phyloP scores from a whole-genome alignment of 2,113 vertebrate species.

The Phrynosoma blainvillii region DNA sequence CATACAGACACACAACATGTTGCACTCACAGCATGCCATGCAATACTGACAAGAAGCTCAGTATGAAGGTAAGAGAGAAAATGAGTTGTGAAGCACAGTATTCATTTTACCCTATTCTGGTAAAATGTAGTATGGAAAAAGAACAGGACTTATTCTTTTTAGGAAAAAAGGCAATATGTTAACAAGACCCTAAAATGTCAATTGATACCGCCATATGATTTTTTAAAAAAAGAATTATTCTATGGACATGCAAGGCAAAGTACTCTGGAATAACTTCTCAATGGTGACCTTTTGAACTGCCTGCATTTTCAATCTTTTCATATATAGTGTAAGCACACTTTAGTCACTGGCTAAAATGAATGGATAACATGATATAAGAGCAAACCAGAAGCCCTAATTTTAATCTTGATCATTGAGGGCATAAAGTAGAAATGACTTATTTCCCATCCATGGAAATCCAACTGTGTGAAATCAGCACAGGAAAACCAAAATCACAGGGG shows the following conservation, averaged over 20 bases:
- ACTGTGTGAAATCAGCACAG: background rate
- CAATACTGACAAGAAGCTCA: slow-evolving; percentile 55
- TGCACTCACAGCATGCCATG: slow-evolving; percentile 63
- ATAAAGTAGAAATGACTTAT: background rate
- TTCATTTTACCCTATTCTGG: slow-evolving; percentile 24
- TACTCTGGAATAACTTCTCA: background rate
- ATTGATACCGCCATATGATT: background rate
- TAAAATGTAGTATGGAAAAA: slow-evolving; percentile 17
- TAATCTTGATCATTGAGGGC: too few species aligned
- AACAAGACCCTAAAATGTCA: background rate
- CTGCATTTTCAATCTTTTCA: background rate
- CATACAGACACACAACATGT: slow-evolving; percentile 70
- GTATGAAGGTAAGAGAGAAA: slow-evolving; percentile 13
- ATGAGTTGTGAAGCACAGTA: background rate
- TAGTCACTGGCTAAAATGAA: background rate
- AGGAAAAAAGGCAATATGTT: background rate
- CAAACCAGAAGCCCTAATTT: too few species aligned
- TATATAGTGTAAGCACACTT: background rate
- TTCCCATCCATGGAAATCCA: background rate
- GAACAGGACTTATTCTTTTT: background rate
- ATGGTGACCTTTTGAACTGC: slow-evolving; percentile 10
- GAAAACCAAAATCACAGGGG: background rate
- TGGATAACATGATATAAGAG: background rate
- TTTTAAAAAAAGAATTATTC: slow-evolving; percentile 7
- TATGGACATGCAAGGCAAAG: background rate